Evolutionary conservation across 2,888 invertebrate species (phyloP).

Genomic region (Thyatira batis): DNA sequence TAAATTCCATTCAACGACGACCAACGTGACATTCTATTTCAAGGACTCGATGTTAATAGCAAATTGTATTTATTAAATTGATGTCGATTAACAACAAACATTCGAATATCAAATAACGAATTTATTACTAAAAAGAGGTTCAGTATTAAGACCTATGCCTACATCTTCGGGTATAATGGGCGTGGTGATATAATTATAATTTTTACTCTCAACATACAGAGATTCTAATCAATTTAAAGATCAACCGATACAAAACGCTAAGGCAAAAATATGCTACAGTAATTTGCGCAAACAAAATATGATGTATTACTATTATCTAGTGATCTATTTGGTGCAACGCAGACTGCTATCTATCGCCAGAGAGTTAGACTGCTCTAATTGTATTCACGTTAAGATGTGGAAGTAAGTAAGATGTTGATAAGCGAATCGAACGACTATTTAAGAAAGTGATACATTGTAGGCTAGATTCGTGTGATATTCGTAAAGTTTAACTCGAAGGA

Average conservation of each 20-base stretch:
- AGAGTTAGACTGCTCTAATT: background rate
- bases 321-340: no score
- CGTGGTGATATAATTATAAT: no score
- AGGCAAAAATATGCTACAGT: no score
- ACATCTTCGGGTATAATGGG: no score
- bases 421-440: background rate
- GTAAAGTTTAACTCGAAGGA: background rate
- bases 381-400: background rate
- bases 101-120: background rate
- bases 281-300: no score
- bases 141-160: no score
- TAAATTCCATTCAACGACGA: constrained; percentile 31
- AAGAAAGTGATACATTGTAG: background rate
- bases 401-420: background rate
- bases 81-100: background rate
- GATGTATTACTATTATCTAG: no score
- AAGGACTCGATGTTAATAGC: background rate
- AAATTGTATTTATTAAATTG: background rate
- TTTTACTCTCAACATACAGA: no score
- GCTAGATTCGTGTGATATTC: background rate
- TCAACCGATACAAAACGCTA: no score
- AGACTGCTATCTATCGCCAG: background rate
- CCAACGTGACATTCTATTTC: background rate
- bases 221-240: no score
- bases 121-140: no score